phyloP scores from a whole-genome alignment of 1,140 invertebrate genomes.

The Bathynomus jamesi region DNA sequence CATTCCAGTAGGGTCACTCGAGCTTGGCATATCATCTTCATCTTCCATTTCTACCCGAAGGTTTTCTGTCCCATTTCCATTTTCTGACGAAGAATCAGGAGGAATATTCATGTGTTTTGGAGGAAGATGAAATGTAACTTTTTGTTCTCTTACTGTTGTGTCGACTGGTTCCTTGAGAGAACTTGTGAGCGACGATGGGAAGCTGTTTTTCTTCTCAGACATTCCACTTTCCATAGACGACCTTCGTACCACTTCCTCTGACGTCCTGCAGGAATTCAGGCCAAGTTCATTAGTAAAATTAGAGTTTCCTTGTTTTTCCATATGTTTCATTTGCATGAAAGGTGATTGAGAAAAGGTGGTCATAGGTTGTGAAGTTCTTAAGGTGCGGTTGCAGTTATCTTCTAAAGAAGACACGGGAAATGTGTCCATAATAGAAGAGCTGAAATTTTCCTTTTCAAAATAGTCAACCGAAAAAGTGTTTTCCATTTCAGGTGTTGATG shows the following conservation, averaged over 20 bases:
- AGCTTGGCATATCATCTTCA: constrained; percentile 9
- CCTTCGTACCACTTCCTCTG: not conserved
- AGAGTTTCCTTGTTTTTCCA: not conserved
- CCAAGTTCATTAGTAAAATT: not conserved
- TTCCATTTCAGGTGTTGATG: not conserved
- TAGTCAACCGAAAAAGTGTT: not conserved
- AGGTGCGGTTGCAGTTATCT: not conserved
- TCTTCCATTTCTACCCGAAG: constrained; percentile 23
- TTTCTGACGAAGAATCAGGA: constrained; percentile 33
- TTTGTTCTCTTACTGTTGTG: not conserved
- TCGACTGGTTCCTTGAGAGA: not conserved
- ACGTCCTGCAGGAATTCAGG: not conserved
- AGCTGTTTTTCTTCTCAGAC: not conserved
- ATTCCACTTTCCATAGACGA: not conserved
- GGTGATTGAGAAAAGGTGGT: not conserved
- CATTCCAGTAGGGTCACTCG: not conserved
- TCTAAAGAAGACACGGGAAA: not conserved
- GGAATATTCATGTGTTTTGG: constrained; percentile 29
- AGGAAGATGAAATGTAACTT: constrained; percentile 26
- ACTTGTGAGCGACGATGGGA: not conserved
- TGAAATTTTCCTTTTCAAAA: not conserved
- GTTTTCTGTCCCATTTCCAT: constrained; percentile 28
- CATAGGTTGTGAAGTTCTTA: not conserved
- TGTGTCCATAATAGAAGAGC: not conserved
- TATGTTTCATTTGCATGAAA: not conserved